These are phyloP conservation scores for Lithobius niger DNA, from an alignment of 1,140 invertebrate genomes.

Conservation along the genomic window DNA sequence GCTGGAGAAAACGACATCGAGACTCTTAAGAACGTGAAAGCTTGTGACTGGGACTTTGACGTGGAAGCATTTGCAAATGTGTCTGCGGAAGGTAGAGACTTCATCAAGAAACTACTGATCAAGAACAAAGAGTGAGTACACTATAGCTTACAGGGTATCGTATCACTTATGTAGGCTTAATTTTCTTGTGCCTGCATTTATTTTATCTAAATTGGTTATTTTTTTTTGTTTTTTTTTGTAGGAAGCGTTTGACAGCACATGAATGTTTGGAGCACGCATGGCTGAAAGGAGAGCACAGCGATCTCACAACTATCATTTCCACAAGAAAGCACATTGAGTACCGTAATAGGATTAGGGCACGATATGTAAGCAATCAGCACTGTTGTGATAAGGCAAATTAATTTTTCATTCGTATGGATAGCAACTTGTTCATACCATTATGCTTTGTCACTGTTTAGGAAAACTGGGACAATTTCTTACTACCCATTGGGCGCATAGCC, in stretches of 20 bases:
- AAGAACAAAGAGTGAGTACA: conserved; percentile 76
- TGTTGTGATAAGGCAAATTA: too few relatives aligned
- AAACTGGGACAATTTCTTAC: conserved; percentile 79
- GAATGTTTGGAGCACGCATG: conserved; percentile 92
- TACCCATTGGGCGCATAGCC: conserved; percentile 89
- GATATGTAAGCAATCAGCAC: conserved; percentile 34
- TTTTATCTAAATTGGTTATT: not conserved
- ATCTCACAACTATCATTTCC: conserved; percentile 55
- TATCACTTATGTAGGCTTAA: too few relatives aligned
- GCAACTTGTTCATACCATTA: not conserved
- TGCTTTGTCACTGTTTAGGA: conserved; percentile 23
- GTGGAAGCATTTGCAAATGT: conserved; percentile 81
- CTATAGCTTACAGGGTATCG: not conserved
- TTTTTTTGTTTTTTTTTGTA: conserved; percentile 30
- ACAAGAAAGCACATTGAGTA: conserved; percentile 70
- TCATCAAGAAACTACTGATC: conserved; percentile 80
- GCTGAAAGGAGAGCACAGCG: conserved; percentile 70
- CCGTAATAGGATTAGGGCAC: conserved; percentile 63
- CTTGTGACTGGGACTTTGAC: conserved; percentile 98
- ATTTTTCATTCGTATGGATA: too few relatives aligned
- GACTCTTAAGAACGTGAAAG: conserved; percentile 94
- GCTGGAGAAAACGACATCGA: conserved; percentile 97
- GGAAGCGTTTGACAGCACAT: conserved; percentile 94
- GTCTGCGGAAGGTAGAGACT: conserved; percentile 95
- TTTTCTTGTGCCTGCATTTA: too few relatives aligned